Conservation (phyloP, 1,140 invertebrate species). For the Euwallacea similis region DNA sequence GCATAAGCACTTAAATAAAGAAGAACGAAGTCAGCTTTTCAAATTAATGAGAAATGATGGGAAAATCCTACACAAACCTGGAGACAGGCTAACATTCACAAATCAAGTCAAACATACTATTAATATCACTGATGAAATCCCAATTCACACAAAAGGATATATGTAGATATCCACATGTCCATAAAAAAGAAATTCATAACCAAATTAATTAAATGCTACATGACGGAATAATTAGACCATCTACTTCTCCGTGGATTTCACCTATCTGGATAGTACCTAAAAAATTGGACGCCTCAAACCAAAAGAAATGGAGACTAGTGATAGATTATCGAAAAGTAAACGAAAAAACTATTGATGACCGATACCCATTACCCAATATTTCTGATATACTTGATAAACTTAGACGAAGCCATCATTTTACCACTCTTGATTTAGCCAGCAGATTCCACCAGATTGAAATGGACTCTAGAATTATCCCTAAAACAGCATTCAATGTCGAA, state of each 20-base stretch:
- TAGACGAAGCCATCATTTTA: conserved; percentile 3
- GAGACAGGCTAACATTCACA: not conserved
- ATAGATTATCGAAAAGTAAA: conserved; percentile 14
- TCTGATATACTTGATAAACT: conserved; percentile 14
- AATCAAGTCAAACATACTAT: conserved; percentile 12
- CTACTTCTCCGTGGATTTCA: conserved; percentile 4
- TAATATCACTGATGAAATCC: conserved; percentile 3
- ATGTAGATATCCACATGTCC: not conserved
- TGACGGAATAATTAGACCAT: not conserved
- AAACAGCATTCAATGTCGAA: conserved; percentile 10
- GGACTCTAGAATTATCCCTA: not conserved
- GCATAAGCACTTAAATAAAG: not conserved
- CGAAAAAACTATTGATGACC: conserved; percentile 9
- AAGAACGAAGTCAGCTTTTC: not conserved
- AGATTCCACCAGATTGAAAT: no score
- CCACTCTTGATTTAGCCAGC: no score
- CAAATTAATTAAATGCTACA: not conserved
- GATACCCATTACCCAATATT: conserved; percentile 12
- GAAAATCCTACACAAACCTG: conserved; percentile 6
- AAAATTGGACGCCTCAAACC: not conserved
- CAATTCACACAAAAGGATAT: conserved; percentile 3
- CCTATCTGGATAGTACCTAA: no score
- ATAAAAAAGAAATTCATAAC: not conserved
- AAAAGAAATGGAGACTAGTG: conserved; percentile 3
- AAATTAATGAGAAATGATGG: conserved; percentile 5